Evolutionary conservation across 2,797 vertebrate genomes (phyloP).

Genomic region (Argyrosomus regius): DNA sequence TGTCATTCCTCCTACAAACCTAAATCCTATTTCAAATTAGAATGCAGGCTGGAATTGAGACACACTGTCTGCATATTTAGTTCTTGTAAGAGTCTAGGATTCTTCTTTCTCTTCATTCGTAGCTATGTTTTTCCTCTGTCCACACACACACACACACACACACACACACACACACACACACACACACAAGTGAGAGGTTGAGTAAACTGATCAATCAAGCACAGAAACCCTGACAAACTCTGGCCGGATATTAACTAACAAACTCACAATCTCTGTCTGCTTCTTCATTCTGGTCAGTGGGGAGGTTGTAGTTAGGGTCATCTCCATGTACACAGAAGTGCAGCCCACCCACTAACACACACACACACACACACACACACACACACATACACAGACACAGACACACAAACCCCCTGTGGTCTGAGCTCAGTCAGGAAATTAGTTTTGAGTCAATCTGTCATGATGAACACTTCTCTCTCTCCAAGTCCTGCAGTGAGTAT

Average conservation of each 20-base stretch:
- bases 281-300: slow-evolving; percentile 25
- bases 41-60: neutral
- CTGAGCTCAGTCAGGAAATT: slow-evolving; percentile 50
- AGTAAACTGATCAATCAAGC: slow-evolving; percentile 65
- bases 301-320: slow-evolving; percentile 74
- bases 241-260: slow-evolving; percentile 60
- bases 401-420: slow-evolving; percentile 45
- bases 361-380: slow-evolving; percentile 21
- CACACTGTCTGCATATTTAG: neutral
- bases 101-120: neutral
- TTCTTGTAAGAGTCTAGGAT: neutral
- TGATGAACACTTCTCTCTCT: slow-evolving; percentile 61
- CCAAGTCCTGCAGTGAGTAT: slow-evolving; percentile 66
- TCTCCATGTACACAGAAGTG: slow-evolving; percentile 76
- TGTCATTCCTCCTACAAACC: neutral
- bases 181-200: slow-evolving; percentile 26
- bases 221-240: slow-evolving; percentile 39
- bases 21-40: neutral
- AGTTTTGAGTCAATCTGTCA: slow-evolving; percentile 36
- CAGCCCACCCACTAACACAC: slow-evolving; percentile 58
- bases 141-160: neutral
- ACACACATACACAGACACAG: no score
- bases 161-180: slow-evolving; percentile 25
- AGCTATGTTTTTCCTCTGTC: neutral
- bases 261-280: slow-evolving; percentile 25